Percentiles rank a stretch among this genome's conserved stretches.
Evolutionary conservation across 2,113 vertebrate genomes (phyloP).

Genomic region (Dasyurus viverrinus): DNA sequence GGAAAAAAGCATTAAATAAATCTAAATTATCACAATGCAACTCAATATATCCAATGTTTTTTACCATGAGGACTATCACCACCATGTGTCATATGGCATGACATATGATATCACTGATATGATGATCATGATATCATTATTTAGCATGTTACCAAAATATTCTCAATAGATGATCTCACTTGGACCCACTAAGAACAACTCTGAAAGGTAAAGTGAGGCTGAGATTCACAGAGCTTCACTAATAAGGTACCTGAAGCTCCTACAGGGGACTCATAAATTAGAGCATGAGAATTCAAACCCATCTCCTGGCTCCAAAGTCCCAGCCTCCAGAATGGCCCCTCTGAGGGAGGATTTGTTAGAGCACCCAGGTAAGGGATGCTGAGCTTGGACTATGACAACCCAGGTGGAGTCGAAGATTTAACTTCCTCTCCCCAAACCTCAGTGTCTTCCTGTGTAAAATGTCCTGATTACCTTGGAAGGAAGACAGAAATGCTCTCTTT

Average conservation of each 20-base stretch:
- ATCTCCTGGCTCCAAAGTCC: background rate
- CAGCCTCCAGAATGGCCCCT: background rate
- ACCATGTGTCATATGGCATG: no score
- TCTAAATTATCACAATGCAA: background rate
- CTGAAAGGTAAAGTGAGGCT: background rate
- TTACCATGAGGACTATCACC: background rate
- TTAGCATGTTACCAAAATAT: background rate
- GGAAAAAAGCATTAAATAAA: constrained; percentile 32
- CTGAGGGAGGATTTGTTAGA: background rate
- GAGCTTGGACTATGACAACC: background rate
- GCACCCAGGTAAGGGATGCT: background rate
- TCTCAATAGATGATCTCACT: background rate
- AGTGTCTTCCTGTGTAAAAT: background rate
- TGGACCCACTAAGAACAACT: background rate
- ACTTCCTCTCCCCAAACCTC: background rate
- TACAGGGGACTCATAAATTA: background rate
- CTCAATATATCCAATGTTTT: constrained; percentile 24
- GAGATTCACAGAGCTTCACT: background rate
- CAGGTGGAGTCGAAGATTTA: no score
- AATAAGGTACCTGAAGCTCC: background rate
- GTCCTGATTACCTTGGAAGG: background rate
- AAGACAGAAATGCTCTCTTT: background rate
- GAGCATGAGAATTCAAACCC: background rate
- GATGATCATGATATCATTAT: background rate
- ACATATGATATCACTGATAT: no score